Conservation (phyloP, 2,797 vertebrate species). For the Sphenopsis melanotis region DNA sequence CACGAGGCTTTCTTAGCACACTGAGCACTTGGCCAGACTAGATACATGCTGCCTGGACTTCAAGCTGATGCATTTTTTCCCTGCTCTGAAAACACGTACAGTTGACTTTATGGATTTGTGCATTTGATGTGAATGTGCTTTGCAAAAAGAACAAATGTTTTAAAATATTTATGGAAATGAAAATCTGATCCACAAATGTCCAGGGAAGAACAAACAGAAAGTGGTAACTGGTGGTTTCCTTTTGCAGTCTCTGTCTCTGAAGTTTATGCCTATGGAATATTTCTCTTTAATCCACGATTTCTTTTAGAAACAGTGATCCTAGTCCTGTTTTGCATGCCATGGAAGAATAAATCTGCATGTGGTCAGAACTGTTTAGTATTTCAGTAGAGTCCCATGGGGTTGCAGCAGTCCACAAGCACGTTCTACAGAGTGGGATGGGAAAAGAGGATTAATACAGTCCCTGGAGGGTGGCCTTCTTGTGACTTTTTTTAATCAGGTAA, state of each 20-base stretch:
- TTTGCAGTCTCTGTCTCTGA: not conserved
- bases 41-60: not conserved
- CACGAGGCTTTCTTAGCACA: not conserved
- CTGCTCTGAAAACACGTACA: not conserved
- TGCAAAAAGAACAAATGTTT: not conserved
- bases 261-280: not conserved
- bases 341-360: slow-evolving; percentile 4
- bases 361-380: not conserved
- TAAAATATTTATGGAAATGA: not conserved
- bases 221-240: not conserved
- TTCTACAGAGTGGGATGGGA: not conserved
- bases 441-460: not conserved
- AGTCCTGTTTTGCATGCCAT: not conserved
- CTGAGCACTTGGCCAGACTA: not conserved
- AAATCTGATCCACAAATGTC: not conserved
- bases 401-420: not conserved
- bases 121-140: not conserved
- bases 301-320: not conserved
- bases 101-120: not conserved
- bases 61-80: not conserved
- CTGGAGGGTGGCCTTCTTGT: not conserved
- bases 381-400: not conserved
- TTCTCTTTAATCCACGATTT: not conserved
- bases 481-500: slow-evolving; percentile 12
- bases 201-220: not conserved